Evolutionary conservation across 2,888 invertebrate species (phyloP), one percentile per base, ranked within the genome.

Genomic region (Aplocera efformata): DNA sequence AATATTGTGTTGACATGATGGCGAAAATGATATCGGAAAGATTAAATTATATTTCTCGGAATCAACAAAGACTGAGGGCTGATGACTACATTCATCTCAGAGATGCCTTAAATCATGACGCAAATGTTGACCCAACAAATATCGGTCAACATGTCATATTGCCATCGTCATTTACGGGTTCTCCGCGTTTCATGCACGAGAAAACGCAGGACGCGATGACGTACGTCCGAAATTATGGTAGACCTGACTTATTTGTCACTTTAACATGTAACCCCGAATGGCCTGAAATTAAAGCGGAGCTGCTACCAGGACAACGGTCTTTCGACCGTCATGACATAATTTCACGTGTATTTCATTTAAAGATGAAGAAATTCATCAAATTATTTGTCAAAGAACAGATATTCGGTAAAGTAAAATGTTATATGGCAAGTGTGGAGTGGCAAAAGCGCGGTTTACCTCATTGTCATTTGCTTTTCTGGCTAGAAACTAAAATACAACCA

Each of bases 11-110:
- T 4, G 56, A 59, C 27, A 55, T 55, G 54, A 34, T 40, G 49
- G 56, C 50, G 1, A 56, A 57, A 46, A 57, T 58, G 49, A 52
- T 53, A 26, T 48, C 56, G 2, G 63, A 61, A 45, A 48, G 55
- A 34, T 36, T 60, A 1, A 50, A 58, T 24, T 61, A 35, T 23
- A 58, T 58, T 1, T 33, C 17, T 6, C 32, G 48, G 10, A 61
- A 55, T 45, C 49, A 58, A 58, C 31, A 50, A 29, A 50, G 22
- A 44, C 36, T 56, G 22, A 54, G 53, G 25, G 48, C 56, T 36
- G 53, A 57, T n/a, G 48, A 35, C 0, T 52, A 53, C 28, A 54
- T 54, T 28, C 50, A 55, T 48, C 21, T 57, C 4, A 50, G 45
- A 17, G 13, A 17, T 17, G 13, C 13, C 5, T 17, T 17, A 17